Conservation (phyloP, 2,888 invertebrate genomes). For the Panzeria rudis region DNA sequence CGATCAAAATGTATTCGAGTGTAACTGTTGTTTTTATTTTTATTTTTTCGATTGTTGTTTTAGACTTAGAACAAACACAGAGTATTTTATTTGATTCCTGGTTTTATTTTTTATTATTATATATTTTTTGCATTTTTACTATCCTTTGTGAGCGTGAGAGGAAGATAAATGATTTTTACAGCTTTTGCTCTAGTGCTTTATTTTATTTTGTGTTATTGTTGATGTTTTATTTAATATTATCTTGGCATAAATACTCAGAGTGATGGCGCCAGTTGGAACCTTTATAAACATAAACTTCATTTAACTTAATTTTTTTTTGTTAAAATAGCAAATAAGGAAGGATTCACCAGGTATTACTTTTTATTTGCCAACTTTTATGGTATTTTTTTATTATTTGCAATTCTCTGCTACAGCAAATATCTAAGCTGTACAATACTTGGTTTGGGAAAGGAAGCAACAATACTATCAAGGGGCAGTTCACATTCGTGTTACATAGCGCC, state of each 20-base stretch:
- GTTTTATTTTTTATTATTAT: slow-evolving; percentile 18
- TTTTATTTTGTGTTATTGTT: slow-evolving; percentile 12
- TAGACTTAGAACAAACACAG: slow-evolving; percentile 54
- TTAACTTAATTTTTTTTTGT: slow-evolving; percentile 35
- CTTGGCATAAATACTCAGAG: background rate
- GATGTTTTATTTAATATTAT: slow-evolving; percentile 18
- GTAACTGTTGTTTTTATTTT: slow-evolving; percentile 13
- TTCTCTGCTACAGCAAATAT: background rate
- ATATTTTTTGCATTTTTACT: slow-evolving; percentile 8
- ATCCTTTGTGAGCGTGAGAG: slow-evolving; percentile 1
- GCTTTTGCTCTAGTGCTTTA: background rate
- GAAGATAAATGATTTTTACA: background rate
- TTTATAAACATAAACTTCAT: slow-evolving; percentile 1
- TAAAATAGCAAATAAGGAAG: slow-evolving; percentile 42
- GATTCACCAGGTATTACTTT: slow-evolving; percentile 39
- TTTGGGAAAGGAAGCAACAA: background rate
- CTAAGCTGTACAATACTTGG: background rate
- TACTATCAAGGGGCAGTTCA: too few relatives aligned
- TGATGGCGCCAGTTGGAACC: background rate
- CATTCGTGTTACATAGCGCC: too few relatives aligned
- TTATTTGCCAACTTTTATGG: slow-evolving; percentile 21
- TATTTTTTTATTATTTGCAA: slow-evolving; percentile 43
- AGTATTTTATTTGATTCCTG: slow-evolving; percentile 23
- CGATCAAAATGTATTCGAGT: slow-evolving; percentile 7
- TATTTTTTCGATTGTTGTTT: slow-evolving; percentile 34